phyloP scores from a whole-genome alignment of 2,113 vertebrate species.

The Meriones unguiculatus region DNA sequence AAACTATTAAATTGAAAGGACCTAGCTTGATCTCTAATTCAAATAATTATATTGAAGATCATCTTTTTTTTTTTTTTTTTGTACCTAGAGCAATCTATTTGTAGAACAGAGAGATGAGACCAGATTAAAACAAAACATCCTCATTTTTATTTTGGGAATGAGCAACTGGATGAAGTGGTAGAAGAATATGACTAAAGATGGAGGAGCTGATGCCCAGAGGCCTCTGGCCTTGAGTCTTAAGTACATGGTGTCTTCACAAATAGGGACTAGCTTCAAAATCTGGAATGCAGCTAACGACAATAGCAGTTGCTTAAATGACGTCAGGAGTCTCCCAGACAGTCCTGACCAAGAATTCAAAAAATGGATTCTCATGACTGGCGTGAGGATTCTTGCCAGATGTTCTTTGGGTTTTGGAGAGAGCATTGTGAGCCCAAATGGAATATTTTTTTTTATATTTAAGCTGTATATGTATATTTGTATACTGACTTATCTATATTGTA shows the following conservation, averaged over 20 bases:
- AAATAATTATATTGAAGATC: background rate
- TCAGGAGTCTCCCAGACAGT: background rate
- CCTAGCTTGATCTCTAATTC: background rate
- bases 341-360: background rate
- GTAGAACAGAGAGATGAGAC: background rate
- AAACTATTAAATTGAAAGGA: background rate
- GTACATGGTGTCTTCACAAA: background rate
- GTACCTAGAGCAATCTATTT: background rate
- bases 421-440: background rate
- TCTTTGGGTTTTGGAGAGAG: background rate
- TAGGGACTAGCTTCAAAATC: background rate
- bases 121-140: background rate
- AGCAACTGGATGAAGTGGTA: background rate
- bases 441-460: background rate
- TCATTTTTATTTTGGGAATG: constrained; percentile 39
- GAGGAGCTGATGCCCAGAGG: background rate
- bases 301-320: background rate
- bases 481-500: background rate
- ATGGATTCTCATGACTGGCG: background rate
- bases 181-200: background rate
- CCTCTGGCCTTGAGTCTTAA: background rate
- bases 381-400: background rate
- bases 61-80: too few relatives aligned
- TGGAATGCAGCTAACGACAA: background rate
- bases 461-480: background rate